phyloP scores from a whole-genome alignment of 1,140 invertebrate species.

The Proctacanthus coquilletti region DNA sequence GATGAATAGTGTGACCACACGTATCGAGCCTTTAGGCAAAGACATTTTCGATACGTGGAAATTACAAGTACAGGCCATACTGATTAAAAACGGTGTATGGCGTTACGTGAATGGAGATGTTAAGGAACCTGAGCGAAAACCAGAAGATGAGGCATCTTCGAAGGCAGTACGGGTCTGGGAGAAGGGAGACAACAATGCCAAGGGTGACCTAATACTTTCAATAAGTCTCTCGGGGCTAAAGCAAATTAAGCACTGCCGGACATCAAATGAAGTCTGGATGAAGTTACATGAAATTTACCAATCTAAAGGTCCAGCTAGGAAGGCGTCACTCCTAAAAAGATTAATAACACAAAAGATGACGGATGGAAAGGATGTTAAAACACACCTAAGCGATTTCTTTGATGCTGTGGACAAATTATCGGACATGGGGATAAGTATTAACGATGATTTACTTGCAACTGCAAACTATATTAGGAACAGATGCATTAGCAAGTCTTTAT shows the following conservation, averaged over 20 bases:
- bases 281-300: not conserved
- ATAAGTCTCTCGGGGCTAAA: not conserved
- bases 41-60: constrained; percentile 13
- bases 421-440: constrained; percentile 9
- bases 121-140: too few species aligned
- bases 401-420: constrained; percentile 12
- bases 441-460: constrained; percentile 10
- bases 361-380: constrained; percentile 12
- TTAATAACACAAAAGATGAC: constrained; percentile 9
- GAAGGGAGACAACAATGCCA: constrained; percentile 5
- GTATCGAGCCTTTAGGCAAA: too few species aligned
- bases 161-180: not conserved
- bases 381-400: constrained; percentile 11
- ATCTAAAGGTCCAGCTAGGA: not conserved
- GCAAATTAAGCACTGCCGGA: not conserved
- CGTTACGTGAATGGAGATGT: constrained; percentile 10
- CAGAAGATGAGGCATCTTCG: too few species aligned
- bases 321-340: constrained; percentile 3
- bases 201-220: constrained; percentile 14
- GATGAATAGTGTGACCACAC: too few species aligned
- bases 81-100: constrained; percentile 12
- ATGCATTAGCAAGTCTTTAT: too few species aligned
- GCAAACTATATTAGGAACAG: too few species aligned
- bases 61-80: constrained; percentile 12
- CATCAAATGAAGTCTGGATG: not conserved